A percentile compares a stretch with the other conserved stretches of the same genome.
phyloP scores from a whole-genome alignment of 2,797 vertebrate genomes.

The Synanceia verrucosa region DNA sequence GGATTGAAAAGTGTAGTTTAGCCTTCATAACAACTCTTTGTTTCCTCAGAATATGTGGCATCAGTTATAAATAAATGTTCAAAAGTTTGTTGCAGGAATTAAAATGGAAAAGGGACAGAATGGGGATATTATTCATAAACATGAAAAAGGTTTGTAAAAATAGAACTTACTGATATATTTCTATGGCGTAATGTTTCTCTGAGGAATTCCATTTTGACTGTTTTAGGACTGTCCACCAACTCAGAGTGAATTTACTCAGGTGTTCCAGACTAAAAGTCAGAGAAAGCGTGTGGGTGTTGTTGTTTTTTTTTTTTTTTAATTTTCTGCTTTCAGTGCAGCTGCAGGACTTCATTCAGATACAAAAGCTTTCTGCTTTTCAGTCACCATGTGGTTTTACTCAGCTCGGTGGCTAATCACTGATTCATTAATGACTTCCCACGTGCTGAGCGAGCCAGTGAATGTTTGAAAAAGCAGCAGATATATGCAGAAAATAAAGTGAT shows the following conservation, averaged over 20 bases:
- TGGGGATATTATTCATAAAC: background rate
- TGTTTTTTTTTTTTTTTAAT: background rate
- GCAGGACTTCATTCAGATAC: conserved; percentile 23
- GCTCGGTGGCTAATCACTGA: conserved; percentile 64
- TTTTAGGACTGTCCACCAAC: conserved; percentile 15
- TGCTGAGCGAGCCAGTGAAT: conserved; percentile 24
- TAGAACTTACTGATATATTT: background rate
- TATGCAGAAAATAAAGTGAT: background rate
- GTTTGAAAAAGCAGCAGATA: background rate
- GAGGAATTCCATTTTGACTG: conserved; percentile 22
- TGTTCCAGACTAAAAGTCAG: conserved; percentile 23
- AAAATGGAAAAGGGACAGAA: background rate
- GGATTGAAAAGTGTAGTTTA: too few species aligned
- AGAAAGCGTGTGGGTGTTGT: background rate
- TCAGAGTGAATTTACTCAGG: conserved; percentile 44
- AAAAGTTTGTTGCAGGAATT: background rate
- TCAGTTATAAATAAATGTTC: background rate
- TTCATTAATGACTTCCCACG: conserved; percentile 79
- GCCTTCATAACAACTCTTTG: background rate
- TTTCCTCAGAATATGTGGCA: background rate
- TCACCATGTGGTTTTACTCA: conserved; percentile 76
- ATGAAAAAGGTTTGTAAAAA: background rate
- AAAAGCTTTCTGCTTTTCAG: conserved; percentile 27
- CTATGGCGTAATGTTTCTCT: background rate
- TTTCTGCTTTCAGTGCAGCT: conserved; percentile 45